Evolutionary conservation across 1,140 invertebrate genomes (phyloP), one percentile per base, ranked within the genome.

Genomic region (Bombus balteatus): DNA sequence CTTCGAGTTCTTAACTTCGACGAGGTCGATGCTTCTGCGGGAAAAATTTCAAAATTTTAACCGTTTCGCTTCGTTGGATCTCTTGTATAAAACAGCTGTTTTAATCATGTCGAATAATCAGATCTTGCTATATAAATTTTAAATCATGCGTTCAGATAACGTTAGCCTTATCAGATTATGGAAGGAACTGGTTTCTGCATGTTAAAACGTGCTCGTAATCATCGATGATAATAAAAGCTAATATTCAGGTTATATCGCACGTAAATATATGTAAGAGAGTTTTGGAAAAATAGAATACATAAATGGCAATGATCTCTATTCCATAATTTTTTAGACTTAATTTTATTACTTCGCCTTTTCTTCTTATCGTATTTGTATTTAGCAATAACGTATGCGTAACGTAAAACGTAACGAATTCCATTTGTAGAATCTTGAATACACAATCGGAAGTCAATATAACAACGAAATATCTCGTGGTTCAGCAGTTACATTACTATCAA

Each of bases 1-100:
- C 57, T 43, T 32, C 74, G 62, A 73, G 86, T 86, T 90, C 86
- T 90, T 88, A 88, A 90, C 75, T 88, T 86, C 57, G 57, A 41
- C 65, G 37, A 47, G 80, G 80, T 80, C 82, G 82, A 68, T 85
- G 71, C 75, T 80, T 57, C 37, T 65, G n/a, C 37, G 70, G 74
- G 43, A 79, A 85, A 78, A 87, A 80, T 81, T 71, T 83, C 57
- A 39, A 82, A 81, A 66, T 77, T 85, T 41, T 37, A 47, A 43
- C 47, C 70, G 13, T 59, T 68, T 86, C 75, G 70, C 34, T 70
- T 66, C 32, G 18, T 32, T 65, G 34, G n/a, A 71, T 82, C 66
- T 87, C n/a, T 12, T 32, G 47, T 39, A 72, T 68, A 66, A 41
- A 88, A 86, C 47, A 13, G 71, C 39, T 73, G 37, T 32, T 81